Conservation (phyloP, 2,797 vertebrate genomes). For the Martes flavigula region DNA sequence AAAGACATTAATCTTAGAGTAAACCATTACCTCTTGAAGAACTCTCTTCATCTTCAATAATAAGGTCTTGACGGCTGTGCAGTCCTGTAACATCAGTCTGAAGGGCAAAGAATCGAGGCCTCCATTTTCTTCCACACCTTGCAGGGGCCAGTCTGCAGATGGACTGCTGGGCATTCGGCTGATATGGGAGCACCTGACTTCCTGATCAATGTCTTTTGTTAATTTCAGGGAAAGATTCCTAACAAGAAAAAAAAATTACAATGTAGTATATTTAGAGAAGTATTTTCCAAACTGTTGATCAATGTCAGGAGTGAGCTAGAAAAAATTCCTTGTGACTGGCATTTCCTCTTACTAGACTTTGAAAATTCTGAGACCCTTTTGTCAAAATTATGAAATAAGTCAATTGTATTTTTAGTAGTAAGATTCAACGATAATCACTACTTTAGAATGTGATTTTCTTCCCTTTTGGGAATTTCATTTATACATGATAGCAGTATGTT, state of each 20-base stretch:
- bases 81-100: conserved; percentile 97
- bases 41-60: conserved; percentile 95
- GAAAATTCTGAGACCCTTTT: neutral
- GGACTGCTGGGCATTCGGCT: conserved; percentile 85
- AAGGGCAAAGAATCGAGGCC: conserved; percentile 93
- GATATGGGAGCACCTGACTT: conserved; percentile 85
- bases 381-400: neutral
- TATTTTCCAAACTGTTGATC: neutral
- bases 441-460: neutral
- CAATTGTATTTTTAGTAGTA: neutral
- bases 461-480: neutral
- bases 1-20: conserved; percentile 48
- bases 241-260: conserved; percentile 38
- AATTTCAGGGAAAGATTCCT: conserved; percentile 87
- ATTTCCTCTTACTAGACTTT: neutral
- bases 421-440: neutral
- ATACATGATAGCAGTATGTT: neutral
- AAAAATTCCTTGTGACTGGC: neutral
- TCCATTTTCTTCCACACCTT: conserved; percentile 90
- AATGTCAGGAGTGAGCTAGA: neutral
- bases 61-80: conserved; percentile 95
- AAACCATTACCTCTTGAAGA: conserved; percentile 94
- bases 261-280: neutral
- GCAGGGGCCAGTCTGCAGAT: conserved; percentile 88
- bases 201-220: conserved; percentile 88